Evolutionary conservation across 2,113 vertebrate genomes (phyloP), one percentile per base, ranked within the genome.

Genomic region (Tapirus terrestris): DNA sequence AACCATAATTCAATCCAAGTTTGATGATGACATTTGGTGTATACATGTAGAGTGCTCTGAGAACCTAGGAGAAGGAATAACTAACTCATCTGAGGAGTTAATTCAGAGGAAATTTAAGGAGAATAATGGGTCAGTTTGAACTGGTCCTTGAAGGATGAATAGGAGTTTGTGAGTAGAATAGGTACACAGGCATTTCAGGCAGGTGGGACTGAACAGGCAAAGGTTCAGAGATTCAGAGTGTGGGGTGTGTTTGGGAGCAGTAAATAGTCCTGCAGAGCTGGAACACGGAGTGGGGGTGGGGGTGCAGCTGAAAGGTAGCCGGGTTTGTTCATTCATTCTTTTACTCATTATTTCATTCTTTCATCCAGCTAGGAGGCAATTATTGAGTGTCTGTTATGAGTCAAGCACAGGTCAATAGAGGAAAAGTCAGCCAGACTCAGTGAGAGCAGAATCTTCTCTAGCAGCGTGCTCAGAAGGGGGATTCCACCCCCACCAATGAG

Each of bases 251-350:
- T 5, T 0, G 0, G 18, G 61, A 4, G 4, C 68, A 14, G 23
- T 12, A 14, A 82, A n/a, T 8, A 18, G 6, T 53, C 61, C 56
- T 6, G 0, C 45, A 18, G 70, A n/a, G 31, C 70, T 12, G 21
- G 48, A 43, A 1, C 23, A 0, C 43, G 2, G 6, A 7, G n/a
- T 0, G 8, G 51, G 73, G 27, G 1, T 3, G 5, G 53, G 36
- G 27, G 13, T 33, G 33, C 12, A 12, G 16, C 16, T 11, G 39
- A 51, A 33, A 67, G 17, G 27, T 16, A 27, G 70, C 39, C n/a
- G 1, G 10, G 29, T 6, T 67, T 65, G 0, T 53, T 45, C 61
- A 10, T 61, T 29, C 91, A 2, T 73, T 48, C 36, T 23, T 61
- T 51, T 23, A 6, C 10, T 67, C 25, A 1, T 33, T 21, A 12